These are phyloP conservation scores for Atrichornis clamosus DNA, from an alignment of 2,113 vertebrate species.

Conservation along the genomic window DNA sequence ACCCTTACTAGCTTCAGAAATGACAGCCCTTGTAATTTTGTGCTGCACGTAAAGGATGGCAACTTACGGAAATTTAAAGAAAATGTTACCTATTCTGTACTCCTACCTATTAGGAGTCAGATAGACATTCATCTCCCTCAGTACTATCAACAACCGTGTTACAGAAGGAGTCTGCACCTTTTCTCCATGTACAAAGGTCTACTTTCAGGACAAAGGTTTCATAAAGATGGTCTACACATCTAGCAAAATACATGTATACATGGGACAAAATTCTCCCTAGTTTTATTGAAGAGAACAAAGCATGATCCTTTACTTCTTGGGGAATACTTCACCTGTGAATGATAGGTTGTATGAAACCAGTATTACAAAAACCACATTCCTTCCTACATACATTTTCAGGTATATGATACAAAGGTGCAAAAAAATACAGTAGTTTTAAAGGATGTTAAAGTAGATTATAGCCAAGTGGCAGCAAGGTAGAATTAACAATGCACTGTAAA, in stretches of 20 bases:
- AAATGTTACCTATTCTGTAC: not conserved
- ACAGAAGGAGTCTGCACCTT: not conserved
- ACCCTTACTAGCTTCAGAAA: not conserved
- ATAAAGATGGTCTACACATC: not conserved
- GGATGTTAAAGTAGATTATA: not conserved
- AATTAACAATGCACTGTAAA: not conserved
- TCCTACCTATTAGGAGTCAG: not conserved
- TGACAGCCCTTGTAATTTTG: not conserved
- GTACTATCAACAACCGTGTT: not conserved
- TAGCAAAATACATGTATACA: not conserved
- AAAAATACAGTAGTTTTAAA: not conserved
- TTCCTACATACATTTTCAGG: not conserved
- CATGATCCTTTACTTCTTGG: not conserved
- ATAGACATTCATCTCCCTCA: not conserved
- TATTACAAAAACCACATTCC: not conserved
- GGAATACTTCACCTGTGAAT: not conserved
- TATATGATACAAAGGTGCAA: not conserved
- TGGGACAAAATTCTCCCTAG: not conserved
- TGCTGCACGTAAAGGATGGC: not conserved
- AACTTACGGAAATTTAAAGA: not conserved
- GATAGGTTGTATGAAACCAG: not conserved
- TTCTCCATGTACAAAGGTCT: not conserved
- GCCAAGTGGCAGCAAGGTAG: not conserved
- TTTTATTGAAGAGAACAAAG: not conserved
- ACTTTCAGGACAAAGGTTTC: not conserved